Evolutionary conservation across 2,113 vertebrate species (phyloP).

Genomic region (Vulpes vulpes): DNA sequence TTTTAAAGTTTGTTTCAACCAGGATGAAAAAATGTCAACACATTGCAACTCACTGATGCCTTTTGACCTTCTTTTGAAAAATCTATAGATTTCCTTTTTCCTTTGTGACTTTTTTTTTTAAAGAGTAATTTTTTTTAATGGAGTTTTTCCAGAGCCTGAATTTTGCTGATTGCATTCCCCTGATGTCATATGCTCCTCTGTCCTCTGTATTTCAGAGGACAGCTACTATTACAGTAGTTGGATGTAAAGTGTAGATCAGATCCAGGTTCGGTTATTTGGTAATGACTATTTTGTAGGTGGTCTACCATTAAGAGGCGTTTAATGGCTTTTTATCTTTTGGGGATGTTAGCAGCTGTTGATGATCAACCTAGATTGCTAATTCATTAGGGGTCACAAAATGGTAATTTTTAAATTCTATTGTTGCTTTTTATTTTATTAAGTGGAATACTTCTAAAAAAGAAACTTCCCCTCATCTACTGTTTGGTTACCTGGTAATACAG

Average conservation of each 20-base stretch:
- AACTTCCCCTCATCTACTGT: background rate
- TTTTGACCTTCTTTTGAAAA: background rate
- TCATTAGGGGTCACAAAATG: background rate
- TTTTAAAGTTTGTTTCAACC: background rate
- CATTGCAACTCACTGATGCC: background rate
- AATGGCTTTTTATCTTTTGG: background rate
- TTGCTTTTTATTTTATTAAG: background rate
- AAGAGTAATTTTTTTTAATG: background rate
- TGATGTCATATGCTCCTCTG: background rate
- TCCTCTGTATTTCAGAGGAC: background rate
- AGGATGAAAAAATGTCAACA: background rate
- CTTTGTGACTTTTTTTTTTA: background rate
- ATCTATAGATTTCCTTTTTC: background rate
- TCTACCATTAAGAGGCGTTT: background rate
- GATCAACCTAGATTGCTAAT: background rate
- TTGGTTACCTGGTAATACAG: background rate
- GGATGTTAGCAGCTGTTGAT: background rate
- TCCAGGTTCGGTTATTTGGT: background rate
- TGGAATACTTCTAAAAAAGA: background rate
- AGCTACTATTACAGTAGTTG: background rate
- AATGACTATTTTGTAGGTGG: background rate
- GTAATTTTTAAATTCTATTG: background rate
- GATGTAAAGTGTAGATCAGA: background rate
- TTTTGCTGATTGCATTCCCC: background rate
- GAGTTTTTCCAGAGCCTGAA: background rate